These are phyloP conservation scores for Heliconius himera DNA, from an alignment of 1,140 invertebrate species.

Conservation along the genomic window DNA sequence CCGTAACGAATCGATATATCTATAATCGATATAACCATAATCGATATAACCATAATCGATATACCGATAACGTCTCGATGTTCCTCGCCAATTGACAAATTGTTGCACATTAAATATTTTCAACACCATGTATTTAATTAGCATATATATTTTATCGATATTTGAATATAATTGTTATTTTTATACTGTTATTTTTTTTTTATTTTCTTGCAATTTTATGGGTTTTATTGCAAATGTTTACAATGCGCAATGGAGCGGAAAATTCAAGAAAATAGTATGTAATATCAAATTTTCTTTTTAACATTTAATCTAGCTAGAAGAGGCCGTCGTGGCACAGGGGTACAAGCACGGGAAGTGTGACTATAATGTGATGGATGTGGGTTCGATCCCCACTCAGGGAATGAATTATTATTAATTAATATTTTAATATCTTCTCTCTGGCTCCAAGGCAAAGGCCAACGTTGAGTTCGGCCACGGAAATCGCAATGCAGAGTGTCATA, in stretches of 20 bases:
- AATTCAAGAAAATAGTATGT: background rate
- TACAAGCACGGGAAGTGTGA: too few relatives aligned
- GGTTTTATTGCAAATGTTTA: background rate
- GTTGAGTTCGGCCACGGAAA: too few relatives aligned
- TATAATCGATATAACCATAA: slow-evolving; percentile 8
- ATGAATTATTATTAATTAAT: too few relatives aligned
- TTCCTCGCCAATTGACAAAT: slow-evolving; percentile 29
- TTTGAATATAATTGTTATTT: background rate
- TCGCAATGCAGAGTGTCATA: too few relatives aligned
- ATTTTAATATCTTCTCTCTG: too few relatives aligned
- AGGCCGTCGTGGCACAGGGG: too few relatives aligned
- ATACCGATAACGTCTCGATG: slow-evolving; percentile 32
- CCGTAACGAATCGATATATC: slow-evolving; percentile 28
- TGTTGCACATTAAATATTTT: slow-evolving; percentile 24
- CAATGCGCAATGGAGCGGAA: background rate
- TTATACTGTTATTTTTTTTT: background rate
- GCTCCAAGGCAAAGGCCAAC: too few relatives aligned
- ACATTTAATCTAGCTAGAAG: too few relatives aligned
- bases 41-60: too few relatives aligned
- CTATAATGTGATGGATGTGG: too few relatives aligned
- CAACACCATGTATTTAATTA: slow-evolving; percentile 11
- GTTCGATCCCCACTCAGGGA: too few relatives aligned
- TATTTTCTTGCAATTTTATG: background rate
- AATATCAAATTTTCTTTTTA: background rate
- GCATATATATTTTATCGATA: slow-evolving; percentile 21